Base-by-base conservation (phyloP, 2,797 vertebrate species). In the Catharus ustulatus region DNA sequence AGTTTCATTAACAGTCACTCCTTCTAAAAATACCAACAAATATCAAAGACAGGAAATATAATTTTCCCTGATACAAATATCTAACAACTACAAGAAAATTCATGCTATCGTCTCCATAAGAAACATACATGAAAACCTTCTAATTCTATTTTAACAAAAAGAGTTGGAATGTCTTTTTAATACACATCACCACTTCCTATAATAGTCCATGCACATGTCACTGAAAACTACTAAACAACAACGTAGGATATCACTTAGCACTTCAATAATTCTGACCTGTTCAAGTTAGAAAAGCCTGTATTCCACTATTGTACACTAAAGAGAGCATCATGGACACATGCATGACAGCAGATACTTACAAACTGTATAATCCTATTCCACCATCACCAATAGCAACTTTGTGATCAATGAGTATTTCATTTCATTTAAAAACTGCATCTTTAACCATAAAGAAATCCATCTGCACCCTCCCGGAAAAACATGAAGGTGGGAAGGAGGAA, bases 401-500 rank as follows among this genome's bases (percentile, higher is more conserved):
- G 32, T 30, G 12, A 93, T 18, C 15, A 62, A 36, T 3, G 6
- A 18, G 49, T 0, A 20, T 42, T 85, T 64, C 6, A 57, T 45
- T 49, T 49, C 46, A 20, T 15, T 32, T 42, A 73, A 20, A 67
- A 73, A 73, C 8, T 26, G 13, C 29, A 57, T 23, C 19, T 69
- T 58, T 32, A 62, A n/a, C 30, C 15, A 46, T 20, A 26, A 29
- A 36, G 8, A 80, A 64, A 77, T 55, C 17, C 4, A 68, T 9
- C 18, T 80, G 14, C 22, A 68, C 23, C 5, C 27, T 68, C 29
- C 24, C 20, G 24, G 26, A 15, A 73, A 72, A 87, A 49, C 2
- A 54, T 0, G 6, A 7, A 15, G 13, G 18, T 0, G 2, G 8
- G 4, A 22, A 6, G 1, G 2, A 16, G 3, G 16, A 32, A n/a